Evolutionary conservation across 1,140 invertebrate species (phyloP).

Genomic region (Anastatus disparis): DNA sequence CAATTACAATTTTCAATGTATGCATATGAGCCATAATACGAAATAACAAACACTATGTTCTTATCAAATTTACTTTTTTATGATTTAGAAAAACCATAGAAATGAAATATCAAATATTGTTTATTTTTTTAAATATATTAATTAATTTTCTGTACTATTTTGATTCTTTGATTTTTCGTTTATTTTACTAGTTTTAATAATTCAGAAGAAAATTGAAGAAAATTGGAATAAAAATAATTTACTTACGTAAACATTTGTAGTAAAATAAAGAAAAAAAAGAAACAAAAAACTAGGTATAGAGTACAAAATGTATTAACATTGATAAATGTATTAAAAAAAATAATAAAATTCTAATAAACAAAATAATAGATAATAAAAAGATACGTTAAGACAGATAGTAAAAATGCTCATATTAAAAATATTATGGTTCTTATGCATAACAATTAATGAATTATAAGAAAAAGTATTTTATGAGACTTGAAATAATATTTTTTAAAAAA

Average conservation of each 20-base stretch:
- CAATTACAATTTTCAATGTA: slow-evolving; percentile 8
- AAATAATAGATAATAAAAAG: neutral
- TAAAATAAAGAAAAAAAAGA: slow-evolving; percentile 15
- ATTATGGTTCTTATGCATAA: slow-evolving; percentile 31
- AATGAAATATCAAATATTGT: slow-evolving; percentile 3
- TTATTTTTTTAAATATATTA: neutral
- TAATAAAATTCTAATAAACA: neutral
- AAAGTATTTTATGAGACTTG: slow-evolving; percentile 59
- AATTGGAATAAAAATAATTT: no score
- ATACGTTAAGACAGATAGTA: neutral
- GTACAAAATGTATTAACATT: neutral
- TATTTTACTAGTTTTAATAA: neutral
- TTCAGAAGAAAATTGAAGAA: no score
- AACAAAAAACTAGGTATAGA: neutral
- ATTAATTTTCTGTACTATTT: neutral
- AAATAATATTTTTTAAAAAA: slow-evolving; percentile 62
- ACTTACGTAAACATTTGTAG: slow-evolving; percentile 5
- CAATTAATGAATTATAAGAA: slow-evolving; percentile 27
- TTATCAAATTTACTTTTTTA: no score
- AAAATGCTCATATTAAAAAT: neutral
- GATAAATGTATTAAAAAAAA: neutral
- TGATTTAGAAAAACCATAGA: no score
- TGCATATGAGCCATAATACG: slow-evolving; percentile 18
- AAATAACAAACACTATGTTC: neutral
- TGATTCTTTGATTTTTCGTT: neutral